Base-by-base conservation (phyloP, 2,113 vertebrate species). In the Ia io region DNA sequence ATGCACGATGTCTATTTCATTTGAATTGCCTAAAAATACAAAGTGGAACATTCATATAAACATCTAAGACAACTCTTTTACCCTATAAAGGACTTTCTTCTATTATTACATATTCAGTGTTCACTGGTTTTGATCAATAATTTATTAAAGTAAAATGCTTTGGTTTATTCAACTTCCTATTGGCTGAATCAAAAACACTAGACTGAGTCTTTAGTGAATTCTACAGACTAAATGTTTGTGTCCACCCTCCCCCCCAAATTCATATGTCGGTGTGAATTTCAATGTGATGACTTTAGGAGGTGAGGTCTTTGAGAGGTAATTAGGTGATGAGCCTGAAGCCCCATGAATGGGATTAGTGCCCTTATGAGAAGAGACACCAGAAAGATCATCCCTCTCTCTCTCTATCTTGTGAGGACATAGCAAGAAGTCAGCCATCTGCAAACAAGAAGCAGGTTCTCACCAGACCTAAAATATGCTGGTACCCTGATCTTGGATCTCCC, bases 1-100 rank as follows among this genome's bases (percentile, higher is more conserved):
- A 95, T 98, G 99, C 32, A 99, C 96, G 8, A 98, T 98, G 93
- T 99, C 99, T 5, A 99, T 99, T 85, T 99, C 99, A 88, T 96
- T 98, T 94, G 98, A 98, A 61, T 95, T 98, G 80, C 98, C 99
- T 98, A 87, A 97, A 97, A 79, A 25, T 42, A 47, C 16, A 95
- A 87, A 86, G 73, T 40, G 25, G 76, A 93, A 67, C 25, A 51
- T 5, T 0, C 16, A 32, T 49, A 56, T 49, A 56, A 76, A 32
- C 6, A 8, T 23, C 17, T 28, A 80, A 88, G 70, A 13, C 17
- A 70, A n/a, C 44, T 56, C 44, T 94, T 71, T 49, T 20, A 35
- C 3, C 32, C 6, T 32, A 14, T 20, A 51, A 59, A 74, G 49
- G 22, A 69, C 30, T 92, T 84, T 59, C 23, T 76, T 78, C 28